Base-by-base conservation (phyloP, 2,888 invertebrate species). In the Cheilosia vernalis region DNA sequence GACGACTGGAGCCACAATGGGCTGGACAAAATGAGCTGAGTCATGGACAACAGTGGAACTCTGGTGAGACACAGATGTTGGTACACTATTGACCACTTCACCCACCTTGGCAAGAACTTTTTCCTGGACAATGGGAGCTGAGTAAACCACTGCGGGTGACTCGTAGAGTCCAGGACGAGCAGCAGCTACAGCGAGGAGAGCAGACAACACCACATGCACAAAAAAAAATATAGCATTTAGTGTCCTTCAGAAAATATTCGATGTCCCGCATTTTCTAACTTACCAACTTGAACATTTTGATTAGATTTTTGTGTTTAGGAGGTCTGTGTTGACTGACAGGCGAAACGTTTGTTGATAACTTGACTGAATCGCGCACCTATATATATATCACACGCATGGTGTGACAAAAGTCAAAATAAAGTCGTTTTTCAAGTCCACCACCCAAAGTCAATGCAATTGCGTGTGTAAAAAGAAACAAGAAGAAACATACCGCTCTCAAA, bases 1-100 rank as follows among this genome's bases (percentile, higher is more conserved):
- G n/a, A 90, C 42, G 0, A 90, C 80, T 19, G 90, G 90, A 21
- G 90, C 88, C 27, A 90, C 88, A 30, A 89, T 88, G 4, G 90
- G 90, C 15, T 90, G 88, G 17, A 91, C 89, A 47, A 89, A 88
- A 78, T 91, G 90, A 1, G 90, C 91, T 9, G 89, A 88, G 78
- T 90, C 91, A 85, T 92, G 93, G 24, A 93, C 91, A 87, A 94
- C 93, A 40, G 93, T 89, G 15, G 93, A 92, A 79, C 93, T 93
- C 88, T 94, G 94, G 44, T 85, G 85, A 2, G 85, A 81, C 0
- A 94, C 93, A 0, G 94, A 92, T 9, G 93, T 93, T 1, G 94
- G 94, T 40, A 93, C 87, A 53, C 88, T 88, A 86, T 90, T 90
- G 17, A 90, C 89, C 64, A 90, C 79, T 40, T 87, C 77, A n/a